Base-by-base conservation (phyloP, 2,888 invertebrate species). In the Amphiduros pacificus region DNA sequence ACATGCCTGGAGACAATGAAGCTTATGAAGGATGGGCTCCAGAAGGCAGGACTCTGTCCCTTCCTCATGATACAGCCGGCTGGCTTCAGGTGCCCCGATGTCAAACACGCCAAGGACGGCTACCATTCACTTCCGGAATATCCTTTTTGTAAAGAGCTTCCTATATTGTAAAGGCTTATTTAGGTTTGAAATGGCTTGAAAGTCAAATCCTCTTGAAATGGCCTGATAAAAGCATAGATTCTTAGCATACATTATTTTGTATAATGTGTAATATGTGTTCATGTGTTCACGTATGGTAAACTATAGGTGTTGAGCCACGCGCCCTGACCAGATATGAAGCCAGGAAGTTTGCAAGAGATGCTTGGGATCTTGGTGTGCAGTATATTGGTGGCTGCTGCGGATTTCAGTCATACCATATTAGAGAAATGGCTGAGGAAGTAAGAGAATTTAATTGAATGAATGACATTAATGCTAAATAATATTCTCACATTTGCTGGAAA, bases 301-400 rank as follows among this genome's bases (percentile, higher is more conserved):
- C 22, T 55, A 4, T 29, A 64, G 64, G 53, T n/a, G 20, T 64
- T 52, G 64, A 64, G 32, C 32, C 58, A 1, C 58, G 64, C 29
- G 24, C 62, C n/a, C 28, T 62, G 28, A 64, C 59, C 14, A 49
- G 64, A 1, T 62, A 40, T 31, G 64, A 64, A 20, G 54, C 44
- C 17, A 24, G 59, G 22, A 51, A 51, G 32, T 64, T 50, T 29
- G 62, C 62, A 4, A 53, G 59, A 11, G 55, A 61, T 55, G 64
- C 64, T 3, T 59, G 51, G 27, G 59, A 62, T 17, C 41, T 58
- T 22, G 64, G 64, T 11, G 64, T 62, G 3, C 32, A 60, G 0
- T 64, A 64, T 29, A 41, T 64, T 32, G 64, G 64, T 26, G 64
- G 64, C 14, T 64, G 64, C 32, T 64, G 64, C 41, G 62, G 62